Percentiles rank a stretch among this genome's conserved stretches.
These are phyloP conservation scores for Octodonta nipae DNA, from an alignment of 2,888 invertebrate genomes.

Conservation along the genomic window DNA sequence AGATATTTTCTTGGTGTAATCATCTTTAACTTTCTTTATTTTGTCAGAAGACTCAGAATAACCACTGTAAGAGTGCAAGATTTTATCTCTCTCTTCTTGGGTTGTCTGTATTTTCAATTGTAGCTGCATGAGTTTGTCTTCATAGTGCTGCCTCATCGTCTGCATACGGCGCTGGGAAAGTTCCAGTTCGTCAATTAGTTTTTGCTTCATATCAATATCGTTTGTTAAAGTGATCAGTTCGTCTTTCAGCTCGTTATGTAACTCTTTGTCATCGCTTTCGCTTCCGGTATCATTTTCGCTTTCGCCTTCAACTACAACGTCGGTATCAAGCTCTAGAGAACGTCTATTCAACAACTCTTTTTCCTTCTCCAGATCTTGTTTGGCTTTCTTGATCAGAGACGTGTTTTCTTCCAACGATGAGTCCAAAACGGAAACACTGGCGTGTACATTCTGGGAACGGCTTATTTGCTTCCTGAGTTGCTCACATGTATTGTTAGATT, in stretches of 20 bases:
- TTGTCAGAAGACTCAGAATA: slow-evolving; percentile 52
- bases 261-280: slow-evolving; percentile 42
- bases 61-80: slow-evolving; percentile 44
- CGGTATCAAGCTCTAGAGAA: slow-evolving; percentile 42
- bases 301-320: slow-evolving; percentile 38
- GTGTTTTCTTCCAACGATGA: slow-evolving; percentile 35
- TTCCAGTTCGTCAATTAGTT: slow-evolving; percentile 87
- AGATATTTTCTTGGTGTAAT: slow-evolving; percentile 74
- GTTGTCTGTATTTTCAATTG: slow-evolving; percentile 76
- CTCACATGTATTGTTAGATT: slow-evolving; percentile 70
- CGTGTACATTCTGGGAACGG: slow-evolving; percentile 21
- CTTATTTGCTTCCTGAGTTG: slow-evolving; percentile 46
- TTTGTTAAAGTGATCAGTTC: slow-evolving; percentile 80
- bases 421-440: slow-evolving; percentile 14
- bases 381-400: slow-evolving; percentile 61
- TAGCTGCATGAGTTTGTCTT: slow-evolving; percentile 74
- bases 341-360: slow-evolving; percentile 34
- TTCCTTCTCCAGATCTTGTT: slow-evolving; percentile 62
- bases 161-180: slow-evolving; percentile 74
- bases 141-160: slow-evolving; percentile 79
- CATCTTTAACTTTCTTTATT: slow-evolving; percentile 68
- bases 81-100: slow-evolving; percentile 81
- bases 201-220: slow-evolving; percentile 89
- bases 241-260: slow-evolving; percentile 52
- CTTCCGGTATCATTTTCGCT: slow-evolving; percentile 44